Conservation (phyloP, 1,140 invertebrate genomes). For the Hyposmocoma kahamanoa region DNA sequence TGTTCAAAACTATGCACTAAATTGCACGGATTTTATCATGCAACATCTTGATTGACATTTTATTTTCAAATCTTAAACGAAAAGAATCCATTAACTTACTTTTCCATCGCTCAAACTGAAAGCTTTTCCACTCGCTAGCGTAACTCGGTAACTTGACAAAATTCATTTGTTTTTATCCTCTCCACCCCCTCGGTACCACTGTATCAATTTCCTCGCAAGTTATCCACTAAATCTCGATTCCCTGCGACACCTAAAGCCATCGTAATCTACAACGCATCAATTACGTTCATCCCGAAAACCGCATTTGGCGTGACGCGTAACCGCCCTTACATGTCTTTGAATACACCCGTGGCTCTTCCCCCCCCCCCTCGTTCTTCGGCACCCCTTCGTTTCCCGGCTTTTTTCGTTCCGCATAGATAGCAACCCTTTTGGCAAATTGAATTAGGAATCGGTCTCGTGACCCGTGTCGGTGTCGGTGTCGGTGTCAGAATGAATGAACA, state of each 20-base stretch:
- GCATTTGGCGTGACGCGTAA: conserved; percentile 32
- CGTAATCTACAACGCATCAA: conserved; percentile 33
- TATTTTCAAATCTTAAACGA: too few relatives aligned
- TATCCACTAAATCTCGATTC: too few relatives aligned
- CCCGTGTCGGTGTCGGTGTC: conserved; percentile 20
- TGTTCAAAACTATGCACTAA: too few relatives aligned
- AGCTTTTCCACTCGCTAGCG: too few relatives aligned
- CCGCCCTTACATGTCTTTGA: conserved; percentile 55
- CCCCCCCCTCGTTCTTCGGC: conserved; percentile 4
- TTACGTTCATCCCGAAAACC: conserved; percentile 24
- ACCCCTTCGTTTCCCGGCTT: conserved; percentile 25
- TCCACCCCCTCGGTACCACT: too few relatives aligned
- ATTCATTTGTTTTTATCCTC: too few relatives aligned
- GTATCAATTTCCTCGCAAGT: too few relatives aligned
- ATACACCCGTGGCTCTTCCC: conserved; percentile 23
- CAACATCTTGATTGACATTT: too few relatives aligned
- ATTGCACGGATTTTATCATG: too few relatives aligned
- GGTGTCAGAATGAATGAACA: conserved; percentile 11
- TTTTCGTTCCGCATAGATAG: conserved; percentile 53
- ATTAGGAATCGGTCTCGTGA: conserved; percentile 40
- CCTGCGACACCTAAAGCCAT: not conserved
- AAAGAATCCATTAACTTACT: too few relatives aligned
- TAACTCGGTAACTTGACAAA: too few relatives aligned
- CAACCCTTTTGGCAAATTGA: conserved; percentile 65
- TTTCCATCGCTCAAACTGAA: too few relatives aligned